Evolutionary conservation across 2,113 vertebrate species (phyloP), one percentile per base, ranked within the genome.

Genomic region (Ameiurus melas): DNA sequence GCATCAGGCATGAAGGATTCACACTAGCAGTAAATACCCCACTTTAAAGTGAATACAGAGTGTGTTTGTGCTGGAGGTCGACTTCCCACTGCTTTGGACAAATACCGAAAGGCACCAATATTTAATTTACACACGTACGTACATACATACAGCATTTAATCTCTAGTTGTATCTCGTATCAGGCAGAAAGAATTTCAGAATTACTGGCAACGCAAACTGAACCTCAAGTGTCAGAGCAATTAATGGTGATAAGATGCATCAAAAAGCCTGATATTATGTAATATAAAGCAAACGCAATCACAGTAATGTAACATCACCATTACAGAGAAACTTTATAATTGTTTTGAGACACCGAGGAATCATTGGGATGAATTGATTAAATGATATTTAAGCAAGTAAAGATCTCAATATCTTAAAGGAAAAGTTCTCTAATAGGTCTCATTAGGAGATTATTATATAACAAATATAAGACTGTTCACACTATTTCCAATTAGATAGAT

Each of bases 1-100:
- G 89, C 60, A 85, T 85, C 86, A 75, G 89, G 89, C 82, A 87
- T 89, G 82, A 85, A 85, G 85, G 89, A 87, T 89, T 88, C 89
- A 86, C 60, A 82, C 62, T 87, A 84, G 78, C 87, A 85, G 87
- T 82, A 88, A 91, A 91, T 80, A 39, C 58, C 62, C 64, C 66
- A 33, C 30, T 78, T 82, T 87, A 87, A 87, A 82, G 64, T 16
- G 30, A 71, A 43, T 39, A 53, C 66, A 47, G 71, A 86, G 68
- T 89, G 75, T 86, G 75, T 79, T 82, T 79, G 80, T 83, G 33
- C 80, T 8, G 12, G 57, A 82, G 80, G 33, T 25, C 1, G 12
- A 62, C 80, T 8, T 83, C 58, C 57, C 22, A 14, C 30, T 83
- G 33, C 33, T 25, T 8, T 14, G 12, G 27, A 43, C 57, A 82